Percentiles rank a stretch among this genome's conserved stretches.
Evolutionary conservation across 2,888 invertebrate genomes (phyloP).

Genomic region (Nephrotoma appendiculata): DNA sequence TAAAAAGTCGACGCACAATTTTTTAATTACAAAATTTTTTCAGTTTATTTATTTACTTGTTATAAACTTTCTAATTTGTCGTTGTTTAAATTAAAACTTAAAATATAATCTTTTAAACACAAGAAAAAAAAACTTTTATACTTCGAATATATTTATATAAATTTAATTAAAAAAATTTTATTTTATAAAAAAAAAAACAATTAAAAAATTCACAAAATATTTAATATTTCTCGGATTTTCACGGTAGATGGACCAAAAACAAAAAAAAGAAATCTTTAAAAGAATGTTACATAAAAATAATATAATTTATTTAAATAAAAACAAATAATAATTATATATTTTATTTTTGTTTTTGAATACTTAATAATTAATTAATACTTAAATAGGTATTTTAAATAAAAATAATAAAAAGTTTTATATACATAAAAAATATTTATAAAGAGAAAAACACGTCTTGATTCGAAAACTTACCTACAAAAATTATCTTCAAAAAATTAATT

Average conservation of each 20-base stretch:
- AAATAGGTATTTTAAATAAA: not conserved
- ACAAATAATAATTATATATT: not conserved
- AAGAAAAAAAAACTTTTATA: not conserved
- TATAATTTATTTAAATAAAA: not conserved
- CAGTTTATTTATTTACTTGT: not conserved
- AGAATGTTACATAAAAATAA: not conserved
- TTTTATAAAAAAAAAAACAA: not conserved
- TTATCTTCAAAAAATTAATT: not conserved
- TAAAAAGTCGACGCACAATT: not conserved
- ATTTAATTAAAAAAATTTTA: not conserved
- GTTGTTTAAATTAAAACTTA: not conserved
- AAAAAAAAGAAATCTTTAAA: not conserved
- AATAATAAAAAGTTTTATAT: not conserved
- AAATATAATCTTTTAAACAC: not conserved
- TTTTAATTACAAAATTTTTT: not conserved
- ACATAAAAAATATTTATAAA: not conserved
- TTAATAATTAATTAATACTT: not conserved
- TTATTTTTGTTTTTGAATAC: not conserved
- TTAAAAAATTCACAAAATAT: not conserved
- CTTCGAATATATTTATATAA: not conserved
- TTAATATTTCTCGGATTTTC: conserved; percentile 4
- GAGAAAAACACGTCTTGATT: not conserved
- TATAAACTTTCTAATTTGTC: not conserved
- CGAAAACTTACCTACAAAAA: not conserved
- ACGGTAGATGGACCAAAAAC: conserved; percentile 6